Conservation (phyloP, 2,113 vertebrate genomes). For the Rhynchopsitta pachyrhyncha region DNA sequence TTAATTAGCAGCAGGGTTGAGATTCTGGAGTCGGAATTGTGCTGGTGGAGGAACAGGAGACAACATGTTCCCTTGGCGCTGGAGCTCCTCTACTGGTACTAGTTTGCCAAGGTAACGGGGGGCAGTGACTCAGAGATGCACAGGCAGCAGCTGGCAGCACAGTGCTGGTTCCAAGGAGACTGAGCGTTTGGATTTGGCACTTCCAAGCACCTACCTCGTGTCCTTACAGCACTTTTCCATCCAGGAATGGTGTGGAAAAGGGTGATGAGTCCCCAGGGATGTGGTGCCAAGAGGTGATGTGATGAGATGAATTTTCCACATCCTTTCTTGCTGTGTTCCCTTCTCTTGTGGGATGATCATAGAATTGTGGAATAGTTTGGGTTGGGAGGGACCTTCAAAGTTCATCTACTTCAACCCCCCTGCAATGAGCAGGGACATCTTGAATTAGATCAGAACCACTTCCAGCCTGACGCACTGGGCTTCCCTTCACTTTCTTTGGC, state of each 20-base stretch:
- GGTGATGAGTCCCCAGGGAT: fast-evolving
- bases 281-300: neutral
- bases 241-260: neutral
- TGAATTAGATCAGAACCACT: neutral
- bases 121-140: neutral
- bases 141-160: neutral
- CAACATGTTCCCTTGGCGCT: neutral
- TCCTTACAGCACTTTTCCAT: neutral
- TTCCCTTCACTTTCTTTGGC: neutral
- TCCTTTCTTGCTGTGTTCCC: fast-evolving
- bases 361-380: neutral
- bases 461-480: neutral
- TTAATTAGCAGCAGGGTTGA: conserved; percentile 20
- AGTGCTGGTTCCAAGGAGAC: fast-evolving
- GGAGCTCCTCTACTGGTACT: neutral
- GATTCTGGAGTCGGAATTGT: neutral
- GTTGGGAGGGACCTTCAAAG: neutral
- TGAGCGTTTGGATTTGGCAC: fast-evolving
- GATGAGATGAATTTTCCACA: neutral
- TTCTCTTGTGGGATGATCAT: fast-evolving
- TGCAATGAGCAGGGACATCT: neutral
- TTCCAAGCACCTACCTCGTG: fast-evolving
- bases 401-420: neutral
- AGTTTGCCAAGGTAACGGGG: neutral
- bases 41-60: neutral